Evolutionary conservation across 2,888 invertebrate genomes (phyloP).

Genomic region (Apamea anceps): DNA sequence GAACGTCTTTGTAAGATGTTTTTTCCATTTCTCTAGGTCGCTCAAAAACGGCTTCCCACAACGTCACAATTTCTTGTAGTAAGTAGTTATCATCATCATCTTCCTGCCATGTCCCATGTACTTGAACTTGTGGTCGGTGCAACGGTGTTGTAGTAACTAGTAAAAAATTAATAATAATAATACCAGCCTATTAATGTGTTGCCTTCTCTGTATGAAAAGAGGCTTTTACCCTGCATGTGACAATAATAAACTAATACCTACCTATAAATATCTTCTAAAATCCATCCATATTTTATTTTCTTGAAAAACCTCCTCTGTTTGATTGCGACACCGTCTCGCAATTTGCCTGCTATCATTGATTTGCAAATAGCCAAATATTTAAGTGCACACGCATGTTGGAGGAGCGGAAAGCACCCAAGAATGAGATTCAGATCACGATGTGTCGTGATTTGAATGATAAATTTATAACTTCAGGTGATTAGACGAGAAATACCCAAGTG

Average conservation of each 20-base stretch:
- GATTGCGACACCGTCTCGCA: conserved; percentile 46
- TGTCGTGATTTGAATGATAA: conserved; percentile 62
- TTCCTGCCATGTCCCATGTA: no score
- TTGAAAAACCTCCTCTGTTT: conserved; percentile 12
- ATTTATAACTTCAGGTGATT: conserved; percentile 40
- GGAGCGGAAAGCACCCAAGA: conserved; percentile 44
- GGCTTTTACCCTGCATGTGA: not conserved
- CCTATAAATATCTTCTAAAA: not conserved
- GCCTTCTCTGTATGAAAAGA: not conserved
- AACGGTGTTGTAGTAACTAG: no score
- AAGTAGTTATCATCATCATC: not conserved
- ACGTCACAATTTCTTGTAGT: not conserved
- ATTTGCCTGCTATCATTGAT: conserved; percentile 53
- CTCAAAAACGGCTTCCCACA: not conserved
- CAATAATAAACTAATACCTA: not conserved
- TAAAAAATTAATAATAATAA: not conserved
- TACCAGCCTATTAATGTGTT: not conserved
- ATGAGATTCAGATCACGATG: conserved; percentile 62
- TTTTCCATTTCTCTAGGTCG: not conserved
- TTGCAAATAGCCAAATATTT: conserved; percentile 66
- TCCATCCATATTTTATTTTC: conserved; percentile 1
- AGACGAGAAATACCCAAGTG: conserved; percentile 31
- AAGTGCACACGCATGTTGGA: conserved; percentile 32
- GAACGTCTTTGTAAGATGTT: not conserved
- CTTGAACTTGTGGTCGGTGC: no score